phyloP scores from a whole-genome alignment of 2,888 invertebrate species.

The Gymnoscelis rufifasciata region DNA sequence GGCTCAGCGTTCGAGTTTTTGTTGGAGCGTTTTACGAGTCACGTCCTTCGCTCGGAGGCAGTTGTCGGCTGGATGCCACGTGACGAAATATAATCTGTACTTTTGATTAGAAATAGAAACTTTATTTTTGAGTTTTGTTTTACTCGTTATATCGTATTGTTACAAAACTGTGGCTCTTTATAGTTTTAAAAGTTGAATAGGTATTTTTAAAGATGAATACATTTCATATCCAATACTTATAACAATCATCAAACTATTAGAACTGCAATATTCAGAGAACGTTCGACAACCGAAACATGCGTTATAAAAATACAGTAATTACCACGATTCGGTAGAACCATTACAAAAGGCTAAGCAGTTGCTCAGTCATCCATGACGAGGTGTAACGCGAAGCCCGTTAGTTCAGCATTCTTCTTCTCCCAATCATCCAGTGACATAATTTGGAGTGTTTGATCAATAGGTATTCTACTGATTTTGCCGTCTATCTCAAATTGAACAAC shows the following conservation, averaged over 20 bases:
- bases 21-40: conserved; percentile 11
- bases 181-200: no score
- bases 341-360: conserved; percentile 5
- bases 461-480: conserved; percentile 84
- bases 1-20: conserved; percentile 10
- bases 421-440: conserved; percentile 84
- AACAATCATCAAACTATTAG: no score
- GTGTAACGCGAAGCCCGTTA: conserved; percentile 22
- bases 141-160: no score
- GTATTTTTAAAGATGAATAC: no score
- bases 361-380: conserved; percentile 10
- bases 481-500: conserved; percentile 93
- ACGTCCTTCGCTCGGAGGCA: conserved; percentile 24
- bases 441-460: conserved; percentile 82
- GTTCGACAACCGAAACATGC: no score
- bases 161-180: no score
- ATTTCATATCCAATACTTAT: no score
- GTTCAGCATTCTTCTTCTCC: conserved; percentile 69
- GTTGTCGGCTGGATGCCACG: conserved; percentile 16
- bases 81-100: no score
- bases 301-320: conserved; percentile 2
- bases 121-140: no score
- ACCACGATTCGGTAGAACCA: conserved; percentile 1
- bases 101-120: no score
- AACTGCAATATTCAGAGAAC: no score